These are phyloP conservation scores for Drosophila rhopaloa DNA, from an alignment of 1,140 invertebrate species.

Conservation along the genomic window DNA sequence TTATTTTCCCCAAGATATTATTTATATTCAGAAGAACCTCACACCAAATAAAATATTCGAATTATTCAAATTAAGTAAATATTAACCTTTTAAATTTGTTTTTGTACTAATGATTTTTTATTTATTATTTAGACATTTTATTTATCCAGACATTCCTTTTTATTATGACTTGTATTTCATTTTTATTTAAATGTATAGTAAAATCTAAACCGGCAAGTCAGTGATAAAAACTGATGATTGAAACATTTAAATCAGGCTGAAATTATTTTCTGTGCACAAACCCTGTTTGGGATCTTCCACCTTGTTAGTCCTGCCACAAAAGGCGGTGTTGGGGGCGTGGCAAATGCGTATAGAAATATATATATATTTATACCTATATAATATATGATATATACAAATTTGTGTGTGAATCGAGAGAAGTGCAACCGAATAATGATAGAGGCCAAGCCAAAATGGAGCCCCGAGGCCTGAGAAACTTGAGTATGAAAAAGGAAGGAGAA, in stretches of 20 bases:
- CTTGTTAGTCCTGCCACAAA: conserved; percentile 35
- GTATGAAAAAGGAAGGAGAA: background rate
- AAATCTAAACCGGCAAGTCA: no score
- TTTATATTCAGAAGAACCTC: background rate
- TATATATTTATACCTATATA: conserved; percentile 7
- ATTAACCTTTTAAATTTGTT: no score
- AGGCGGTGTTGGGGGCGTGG: conserved; percentile 26
- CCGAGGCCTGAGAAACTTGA: conserved; percentile 55
- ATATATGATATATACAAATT: conserved; percentile 21
- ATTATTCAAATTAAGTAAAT: no score
- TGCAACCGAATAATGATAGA: conserved; percentile 83
- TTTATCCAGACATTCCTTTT: no score
- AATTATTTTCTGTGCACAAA: conserved; percentile 2
- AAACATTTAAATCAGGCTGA: background rate
- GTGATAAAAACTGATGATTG: background rate
- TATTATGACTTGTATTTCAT: no score
- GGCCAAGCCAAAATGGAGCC: conserved; percentile 58
- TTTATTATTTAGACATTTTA: no score
- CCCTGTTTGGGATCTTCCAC: background rate
- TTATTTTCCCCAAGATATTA: background rate
- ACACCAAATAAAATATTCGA: no score
- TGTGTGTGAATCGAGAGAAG: conserved; percentile 56
- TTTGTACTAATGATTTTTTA: no score
- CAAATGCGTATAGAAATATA: background rate
- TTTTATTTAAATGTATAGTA: no score